Conservation (phyloP, 2,888 invertebrate species). For the Oligia latruncula region DNA sequence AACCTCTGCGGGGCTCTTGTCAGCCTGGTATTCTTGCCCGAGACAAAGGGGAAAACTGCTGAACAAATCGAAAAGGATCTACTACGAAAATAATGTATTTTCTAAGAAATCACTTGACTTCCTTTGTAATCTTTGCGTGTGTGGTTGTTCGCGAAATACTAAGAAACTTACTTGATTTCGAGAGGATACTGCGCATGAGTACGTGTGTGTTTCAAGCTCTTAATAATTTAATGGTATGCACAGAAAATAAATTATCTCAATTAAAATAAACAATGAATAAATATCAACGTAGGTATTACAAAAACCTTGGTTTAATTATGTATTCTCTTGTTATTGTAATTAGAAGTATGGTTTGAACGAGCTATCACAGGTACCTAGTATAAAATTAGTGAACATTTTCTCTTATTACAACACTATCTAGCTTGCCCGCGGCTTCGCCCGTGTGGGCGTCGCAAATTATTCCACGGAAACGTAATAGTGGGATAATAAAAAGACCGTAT, state of each 20-base stretch:
- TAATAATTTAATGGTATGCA: background rate
- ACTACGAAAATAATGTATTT: slow-evolving; percentile 40
- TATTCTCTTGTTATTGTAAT: slow-evolving; percentile 29
- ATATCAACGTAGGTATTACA: background rate
- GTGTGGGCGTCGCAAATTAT: background rate
- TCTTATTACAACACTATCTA: background rate
- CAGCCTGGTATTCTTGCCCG: slow-evolving; percentile 75
- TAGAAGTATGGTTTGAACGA: background rate
- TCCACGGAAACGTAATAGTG: background rate
- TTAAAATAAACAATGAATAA: background rate
- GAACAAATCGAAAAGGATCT: slow-evolving; percentile 72
- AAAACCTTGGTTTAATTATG: background rate
- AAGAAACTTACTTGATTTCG: background rate
- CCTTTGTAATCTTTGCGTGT: background rate
- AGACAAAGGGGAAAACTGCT: slow-evolving; percentile 76
- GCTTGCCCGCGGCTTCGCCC: background rate
- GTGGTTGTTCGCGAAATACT: background rate
- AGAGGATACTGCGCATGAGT: background rate
- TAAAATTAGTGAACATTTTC: background rate
- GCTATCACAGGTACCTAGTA: background rate
- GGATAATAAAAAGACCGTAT: background rate
- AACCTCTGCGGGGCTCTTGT: slow-evolving; percentile 75
- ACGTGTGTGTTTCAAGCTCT: background rate
- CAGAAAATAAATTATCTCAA: slow-evolving; percentile 7
- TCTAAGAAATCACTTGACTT: background rate